Evolutionary conservation across 2,113 vertebrate species (phyloP), one percentile per base, ranked within the genome.

Genomic region (Chloropsis cyanopogon): DNA sequence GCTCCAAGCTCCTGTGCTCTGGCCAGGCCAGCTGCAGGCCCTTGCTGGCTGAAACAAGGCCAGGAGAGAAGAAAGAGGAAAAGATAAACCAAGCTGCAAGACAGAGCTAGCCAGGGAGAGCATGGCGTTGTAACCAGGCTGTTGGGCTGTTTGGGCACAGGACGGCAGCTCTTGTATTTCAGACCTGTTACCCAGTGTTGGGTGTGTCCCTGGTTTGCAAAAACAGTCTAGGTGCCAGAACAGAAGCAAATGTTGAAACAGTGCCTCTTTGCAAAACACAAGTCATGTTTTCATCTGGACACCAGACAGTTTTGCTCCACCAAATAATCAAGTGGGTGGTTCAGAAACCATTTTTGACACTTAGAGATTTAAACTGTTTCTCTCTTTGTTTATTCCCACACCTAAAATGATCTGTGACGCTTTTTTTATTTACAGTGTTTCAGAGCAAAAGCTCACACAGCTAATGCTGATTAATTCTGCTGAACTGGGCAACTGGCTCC

Each of bases 391-490:
- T 79, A 73, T 77, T 82, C 66, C 42, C 70, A n/a, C 64, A 53
- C 70, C 46, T 90, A 2, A 88, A 93, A 88, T 73, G 25, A 91
- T 22, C 52, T 13, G 4, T 90, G 59, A 77, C 1, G 17, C 77
- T 92, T 44, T 44, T 85, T 57, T 93, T 91, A 53, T 91, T 96
- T 82, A 66, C 93, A 89, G 82, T 69, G 66, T 82, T 95, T 69
- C 61, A 90, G 79, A 92, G 86, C 83, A 91, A 82, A 86, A 95
- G 65, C 83, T 88, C 69, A 52, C 83, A 73, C 56, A 78, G 56
- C 88, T 93, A 75, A 88, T 21, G 91, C 83, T 91, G 95, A 94
- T 95, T 90, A 88, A 73, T 94, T 93, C 91, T 90, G 91, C 88
- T 93, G 93, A 86, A 93, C 90, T 86, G 68, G 72, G 47, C 91